Evolutionary conservation across 2,888 invertebrate genomes (phyloP).

Genomic region (Chymomyza procnemis): DNA sequence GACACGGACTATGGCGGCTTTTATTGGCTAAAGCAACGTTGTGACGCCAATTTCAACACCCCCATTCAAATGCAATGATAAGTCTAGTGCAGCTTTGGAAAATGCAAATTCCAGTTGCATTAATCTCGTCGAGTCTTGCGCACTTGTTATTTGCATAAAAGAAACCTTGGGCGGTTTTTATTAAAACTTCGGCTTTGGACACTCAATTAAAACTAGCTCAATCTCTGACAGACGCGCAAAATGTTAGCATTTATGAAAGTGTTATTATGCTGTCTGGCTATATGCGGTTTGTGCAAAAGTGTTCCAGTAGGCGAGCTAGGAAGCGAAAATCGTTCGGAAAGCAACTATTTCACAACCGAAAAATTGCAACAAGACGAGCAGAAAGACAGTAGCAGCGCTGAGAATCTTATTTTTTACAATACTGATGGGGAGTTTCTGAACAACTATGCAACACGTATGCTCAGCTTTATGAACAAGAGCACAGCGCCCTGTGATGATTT

Average conservation of each 20-base stretch:
- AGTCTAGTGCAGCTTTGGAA: not conserved
- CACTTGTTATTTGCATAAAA: slow-evolving; percentile 22
- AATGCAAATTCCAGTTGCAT: not conserved
- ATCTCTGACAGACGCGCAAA: slow-evolving; percentile 12
- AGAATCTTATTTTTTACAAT: slow-evolving; percentile 39
- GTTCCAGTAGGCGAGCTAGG: not conserved
- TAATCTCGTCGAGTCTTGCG: slow-evolving; percentile 34
- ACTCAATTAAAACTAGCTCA: too few species aligned
- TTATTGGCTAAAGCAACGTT: not conserved
- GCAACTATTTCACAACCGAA: too few species aligned
- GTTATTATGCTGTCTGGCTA: slow-evolving; percentile 7
- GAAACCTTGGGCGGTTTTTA: not conserved
- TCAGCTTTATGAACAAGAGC: slow-evolving; percentile 70
- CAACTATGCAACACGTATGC: slow-evolving; percentile 64
- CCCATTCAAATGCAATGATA: not conserved
- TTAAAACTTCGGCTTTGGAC: slow-evolving; percentile 12
- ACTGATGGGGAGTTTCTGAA: slow-evolving; percentile 38
- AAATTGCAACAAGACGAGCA: not conserved
- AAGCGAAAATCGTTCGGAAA: not conserved
- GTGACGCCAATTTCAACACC: not conserved
- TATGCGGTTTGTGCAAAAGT: not conserved
- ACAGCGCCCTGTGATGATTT: slow-evolving; percentile 72
- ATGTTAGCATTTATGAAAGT: slow-evolving; percentile 38
- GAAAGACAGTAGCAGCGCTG: not conserved
- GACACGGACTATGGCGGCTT: not conserved